Evolutionary conservation across 1,140 invertebrate genomes (phyloP), one percentile per base, ranked within the genome.

Genomic region (Pseudomyrmex flavicornis): DNA sequence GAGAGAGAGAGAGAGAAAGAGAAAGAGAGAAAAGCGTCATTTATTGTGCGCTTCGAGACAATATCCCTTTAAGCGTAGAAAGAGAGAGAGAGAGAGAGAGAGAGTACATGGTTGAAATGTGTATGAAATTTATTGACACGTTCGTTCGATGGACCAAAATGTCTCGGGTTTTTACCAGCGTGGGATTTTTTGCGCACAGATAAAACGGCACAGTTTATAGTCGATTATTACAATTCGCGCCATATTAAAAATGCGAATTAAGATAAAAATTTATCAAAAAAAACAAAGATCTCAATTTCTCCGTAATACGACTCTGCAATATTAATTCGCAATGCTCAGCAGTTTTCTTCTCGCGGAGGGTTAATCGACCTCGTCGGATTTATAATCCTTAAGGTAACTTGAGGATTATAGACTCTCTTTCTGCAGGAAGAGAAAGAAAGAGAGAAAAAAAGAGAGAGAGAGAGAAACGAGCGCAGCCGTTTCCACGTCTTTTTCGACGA

Each of bases 381-480:
- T 54, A 72, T 70, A 59, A 79, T 80, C 22, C 15, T 72, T 63
- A 59, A 72, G 66, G 22, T 59, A 46, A 80, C n/a, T n/a, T n/a
- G n/a, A n/a, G n/a, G n/a, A n/a, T n/a, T n/a, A n/a, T n/a, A n/a
- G n/a, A n/a, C 46, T 22, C 8, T 48, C 44, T 9, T 70, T n/a
- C 7, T 80, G 35, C 35, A 35, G 7, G 35, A 35, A 35, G 35
- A 4, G 5, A 35, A 7, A 35, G 35, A 35, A 1, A 4, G 5
- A 35, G 1, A 35, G 35, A 35, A 0, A 35, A 5, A 35, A 5
- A 35, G 17, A 35, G 35, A 35, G 35, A 35, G 35, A 35, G 22
- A 59, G 54, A 72, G 68, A 59, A 80, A 72, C 69, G 76, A 80
- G 44, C 65, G 54, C 56, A 73, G 62, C 54, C 80, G 62, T 70